Conservation (phyloP, 2,113 vertebrate genomes). For the Toxotes jaculatrix region DNA sequence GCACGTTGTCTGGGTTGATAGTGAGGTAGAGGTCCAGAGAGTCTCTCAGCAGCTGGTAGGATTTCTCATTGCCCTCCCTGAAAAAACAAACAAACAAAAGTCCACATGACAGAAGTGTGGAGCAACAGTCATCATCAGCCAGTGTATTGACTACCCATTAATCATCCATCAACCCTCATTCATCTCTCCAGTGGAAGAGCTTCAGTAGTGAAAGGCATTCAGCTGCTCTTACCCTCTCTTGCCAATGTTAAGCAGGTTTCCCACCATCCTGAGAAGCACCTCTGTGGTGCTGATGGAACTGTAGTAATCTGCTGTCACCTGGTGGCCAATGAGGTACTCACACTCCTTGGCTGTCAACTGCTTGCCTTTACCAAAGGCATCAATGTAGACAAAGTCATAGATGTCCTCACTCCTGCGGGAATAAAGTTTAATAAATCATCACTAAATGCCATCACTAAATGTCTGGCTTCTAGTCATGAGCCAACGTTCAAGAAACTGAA, state of each 20-base stretch:
- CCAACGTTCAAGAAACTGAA: background rate
- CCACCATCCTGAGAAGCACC: conserved; percentile 97
- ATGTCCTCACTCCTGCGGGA: conserved; percentile 89
- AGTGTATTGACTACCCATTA: background rate
- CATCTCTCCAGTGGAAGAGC: background rate
- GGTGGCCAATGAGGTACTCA: conserved; percentile 95
- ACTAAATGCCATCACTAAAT: background rate
- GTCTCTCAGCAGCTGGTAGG: conserved; percentile 96
- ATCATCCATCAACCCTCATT: background rate
- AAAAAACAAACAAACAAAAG: background rate
- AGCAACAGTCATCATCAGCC: background rate
- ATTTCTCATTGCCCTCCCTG: conserved; percentile 97
- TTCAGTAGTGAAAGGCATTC: background rate
- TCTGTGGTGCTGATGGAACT: conserved; percentile 93
- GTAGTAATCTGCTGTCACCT: conserved; percentile 95
- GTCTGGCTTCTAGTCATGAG: background rate
- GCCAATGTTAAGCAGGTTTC: conserved; percentile 96
- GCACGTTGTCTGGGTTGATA: conserved; percentile 97
- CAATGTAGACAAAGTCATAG: conserved; percentile 96
- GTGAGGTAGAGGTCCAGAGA: conserved; percentile 97
- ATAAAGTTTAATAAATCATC: background rate
- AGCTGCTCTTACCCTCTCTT: conserved; percentile 90
- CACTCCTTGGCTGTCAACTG: conserved; percentile 96
- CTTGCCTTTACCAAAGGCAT: conserved; percentile 96
- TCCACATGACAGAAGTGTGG: background rate